A percentile compares a stretch with the other conserved stretches of the same genome.
These are phyloP conservation scores for Marcusenius ussheri DNA, from an alignment of 2,113 vertebrate species.

Conservation along the genomic window DNA sequence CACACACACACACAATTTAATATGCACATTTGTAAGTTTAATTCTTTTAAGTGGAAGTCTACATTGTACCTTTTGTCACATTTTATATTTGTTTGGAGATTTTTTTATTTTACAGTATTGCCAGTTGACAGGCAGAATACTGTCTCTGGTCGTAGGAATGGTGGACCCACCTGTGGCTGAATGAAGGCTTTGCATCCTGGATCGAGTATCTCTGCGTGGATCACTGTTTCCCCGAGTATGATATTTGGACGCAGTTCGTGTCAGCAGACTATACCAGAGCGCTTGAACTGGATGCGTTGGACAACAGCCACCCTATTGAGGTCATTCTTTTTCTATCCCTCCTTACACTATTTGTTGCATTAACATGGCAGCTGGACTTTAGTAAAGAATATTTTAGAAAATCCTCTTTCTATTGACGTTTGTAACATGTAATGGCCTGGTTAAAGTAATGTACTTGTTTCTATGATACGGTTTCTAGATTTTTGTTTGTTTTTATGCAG, in stretches of 20 bases:
- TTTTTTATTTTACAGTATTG: neutral
- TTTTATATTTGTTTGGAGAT: neutral
- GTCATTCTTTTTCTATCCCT: conserved; percentile 44
- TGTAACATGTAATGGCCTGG: neutral
- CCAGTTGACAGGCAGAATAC: neutral
- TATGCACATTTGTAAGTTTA: neutral
- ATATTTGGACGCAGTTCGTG: conserved; percentile 99
- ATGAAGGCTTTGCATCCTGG: conserved; percentile 98
- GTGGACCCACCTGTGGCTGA: conserved; percentile 99
- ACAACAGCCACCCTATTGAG: conserved; percentile 98
- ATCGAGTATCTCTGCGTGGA: conserved; percentile 98
- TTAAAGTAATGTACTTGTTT: neutral
- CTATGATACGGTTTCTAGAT: neutral
- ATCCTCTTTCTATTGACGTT: neutral
- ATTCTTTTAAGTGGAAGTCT: neutral
- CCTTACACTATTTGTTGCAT: neutral
- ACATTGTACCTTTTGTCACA: neutral
- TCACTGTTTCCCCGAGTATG: conserved; percentile 96
- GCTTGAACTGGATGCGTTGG: conserved; percentile 92
- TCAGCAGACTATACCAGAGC: conserved; percentile 94
- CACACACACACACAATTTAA: neutral
- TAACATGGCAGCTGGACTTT: neutral
- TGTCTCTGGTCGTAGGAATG: conserved; percentile 71
- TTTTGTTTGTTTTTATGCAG: conserved; percentile 47
- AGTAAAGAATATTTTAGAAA: neutral